Evolutionary conservation across 1,140 invertebrate species (phyloP), one percentile per base, ranked within the genome.

Genomic region (Belonocnema kinseyi): DNA sequence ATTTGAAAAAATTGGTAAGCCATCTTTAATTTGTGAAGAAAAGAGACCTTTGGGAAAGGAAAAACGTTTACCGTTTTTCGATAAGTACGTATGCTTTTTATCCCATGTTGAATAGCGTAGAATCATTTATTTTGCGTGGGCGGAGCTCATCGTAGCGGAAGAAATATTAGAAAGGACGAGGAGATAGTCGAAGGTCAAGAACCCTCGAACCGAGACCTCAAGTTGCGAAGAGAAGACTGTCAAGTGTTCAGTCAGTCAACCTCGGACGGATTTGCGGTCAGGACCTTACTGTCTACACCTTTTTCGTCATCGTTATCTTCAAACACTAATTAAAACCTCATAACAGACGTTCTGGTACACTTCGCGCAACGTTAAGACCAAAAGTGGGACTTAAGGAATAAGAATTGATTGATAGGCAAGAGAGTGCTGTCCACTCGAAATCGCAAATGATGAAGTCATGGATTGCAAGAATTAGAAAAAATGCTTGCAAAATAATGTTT

Each of bases 111-210:
- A 51, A 73, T 50, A 74, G 54, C 73, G 52, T 11, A 61, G 53
- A 53, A 73, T 73, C 75, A 77, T 78, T 79, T 79, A 82, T 80
- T 82, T 82, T 80, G 66, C 66, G 73, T n/a, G 40, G 50, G 8
- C 70, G 61, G 33, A 51, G 53, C 53, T 73, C 46, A 77, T 73
- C 26, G 78, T 71, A 76, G 77, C 52, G 73, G 75, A 76, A 10
- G 76, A 79, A 80, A 80, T 82, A 85, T 84, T 86, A 82, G 85
- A 83, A 83, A 85, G 85, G 85, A 85, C 78, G 80, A 83, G 78
- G 79, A 76, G 79, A 80, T 82, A 84, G 85, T 87, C 86, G 86
- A 88, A 88, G 87, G 86, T 87, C 86, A 86, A 87, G 80, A 86
- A 82, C 81, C 81, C 82, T 80, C 75, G 71, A 74, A 40, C 40